Base-by-base conservation (phyloP, 2,113 vertebrate genomes). In the Lontra canadensis region DNA sequence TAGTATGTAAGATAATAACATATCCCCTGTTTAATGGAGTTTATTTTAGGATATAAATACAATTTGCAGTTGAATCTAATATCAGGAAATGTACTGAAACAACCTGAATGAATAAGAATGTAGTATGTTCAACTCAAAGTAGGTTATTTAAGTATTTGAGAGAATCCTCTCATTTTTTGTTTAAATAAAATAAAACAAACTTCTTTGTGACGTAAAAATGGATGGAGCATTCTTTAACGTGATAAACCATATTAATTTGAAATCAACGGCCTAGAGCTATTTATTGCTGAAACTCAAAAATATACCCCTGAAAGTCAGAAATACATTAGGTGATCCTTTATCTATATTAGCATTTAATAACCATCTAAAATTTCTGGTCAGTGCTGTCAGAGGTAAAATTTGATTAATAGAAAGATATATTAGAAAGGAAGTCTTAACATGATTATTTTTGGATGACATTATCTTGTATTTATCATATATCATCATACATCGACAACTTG, bases 111-210 rank as follows among this genome's bases (percentile, higher is more conserved):
- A 92, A 14, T 74, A 90, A 67, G 2, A 92, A 39, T 61, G 11
- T 31, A 36, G 34, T 85, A 89, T 78, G 4, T 86, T 96, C 12
- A 20, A 86, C 31, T 89, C 65, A 81, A 96, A 94, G 36, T 74
- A 88, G 15, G 17, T 92, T 65, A 55, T 9, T 13, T 85, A 95
- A 92, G 31, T 76, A 39, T 94, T 81, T 95, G 13, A 88, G 57
- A 92, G 23, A 88, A 49, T n/a, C 8, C 34, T 17, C 7, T 95
- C 34, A 69, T 83, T 90, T 95, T 82, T 74, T 31, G 61, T 65
- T 93, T 85, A 83, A 76, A n/a, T 87, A 86, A 91, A 94, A 61
- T 94, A 87, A 95, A 74, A 61, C 57, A 91, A 74, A 85, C 47
- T 9, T 86, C 34, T 86, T 81, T 92, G 20, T 89, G 47, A 81